Percentiles rank a stretch among this genome's conserved stretches.
Conservation (phyloP, 2,113 vertebrate species). For the Pluvianellus socialis region DNA sequence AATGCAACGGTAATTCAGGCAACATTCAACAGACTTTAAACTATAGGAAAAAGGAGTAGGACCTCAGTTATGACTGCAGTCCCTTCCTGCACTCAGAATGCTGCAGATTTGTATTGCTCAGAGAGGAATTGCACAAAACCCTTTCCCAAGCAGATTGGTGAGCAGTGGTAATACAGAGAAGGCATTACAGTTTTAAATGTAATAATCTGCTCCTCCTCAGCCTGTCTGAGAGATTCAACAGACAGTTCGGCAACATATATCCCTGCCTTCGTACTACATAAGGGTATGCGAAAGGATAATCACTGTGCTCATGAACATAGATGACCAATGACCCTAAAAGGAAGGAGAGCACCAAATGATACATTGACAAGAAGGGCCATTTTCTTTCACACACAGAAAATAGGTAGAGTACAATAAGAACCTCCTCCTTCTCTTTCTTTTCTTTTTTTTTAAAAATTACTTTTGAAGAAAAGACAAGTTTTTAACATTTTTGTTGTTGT, state of each 20-base stretch:
- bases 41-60: background rate
- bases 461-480: constrained; percentile 21
- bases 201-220: background rate
- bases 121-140: background rate
- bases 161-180: background rate
- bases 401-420: background rate
- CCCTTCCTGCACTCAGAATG: background rate
- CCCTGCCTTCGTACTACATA: background rate
- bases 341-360: background rate
- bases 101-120: background rate
- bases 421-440: background rate
- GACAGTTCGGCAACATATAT: background rate
- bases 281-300: background rate
- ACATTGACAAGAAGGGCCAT: background rate
- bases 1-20: background rate
- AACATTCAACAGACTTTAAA: background rate
- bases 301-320: background rate
- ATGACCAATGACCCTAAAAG: constrained; percentile 8
- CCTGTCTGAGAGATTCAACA: background rate
- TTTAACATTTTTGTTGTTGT: background rate
- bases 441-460: background rate
- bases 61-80: background rate
- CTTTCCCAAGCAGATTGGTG: background rate
- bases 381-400: background rate
- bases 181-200: background rate